Conservation (phyloP, 64 coral and sea anemone species). For the Platygyra sinensis region DNA sequence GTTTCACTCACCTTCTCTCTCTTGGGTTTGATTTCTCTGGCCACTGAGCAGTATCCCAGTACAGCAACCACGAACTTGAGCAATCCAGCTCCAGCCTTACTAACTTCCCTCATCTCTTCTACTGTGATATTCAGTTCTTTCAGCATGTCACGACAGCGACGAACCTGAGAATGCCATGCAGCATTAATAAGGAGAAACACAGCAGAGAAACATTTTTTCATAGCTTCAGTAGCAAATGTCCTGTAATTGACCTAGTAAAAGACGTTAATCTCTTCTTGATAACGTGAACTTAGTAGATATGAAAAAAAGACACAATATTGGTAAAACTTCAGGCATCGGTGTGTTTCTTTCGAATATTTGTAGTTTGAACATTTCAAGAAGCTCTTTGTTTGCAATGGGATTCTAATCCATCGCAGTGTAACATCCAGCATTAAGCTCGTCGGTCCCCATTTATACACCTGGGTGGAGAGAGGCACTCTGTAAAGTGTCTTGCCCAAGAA, state of each 20-base stretch:
- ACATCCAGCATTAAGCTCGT: too few species aligned
- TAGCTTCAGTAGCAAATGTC: too few species aligned
- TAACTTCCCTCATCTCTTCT: slow-evolving; percentile 97
- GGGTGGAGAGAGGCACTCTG: too few species aligned
- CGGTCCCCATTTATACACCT: too few species aligned
- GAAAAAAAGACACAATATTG: too few species aligned
- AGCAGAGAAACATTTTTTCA: too few species aligned
- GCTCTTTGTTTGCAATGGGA: too few species aligned
- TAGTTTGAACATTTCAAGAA: neutral
- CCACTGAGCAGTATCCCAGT: slow-evolving; percentile 95
- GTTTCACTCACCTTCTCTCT: slow-evolving; percentile 84
- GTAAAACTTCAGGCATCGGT: neutral
- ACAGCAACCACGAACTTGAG: slow-evolving; percentile 97
- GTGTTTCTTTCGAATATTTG: neutral
- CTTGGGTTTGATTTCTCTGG: slow-evolving; percentile 97
- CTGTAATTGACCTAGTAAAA: too few species aligned
- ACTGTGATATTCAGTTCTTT: slow-evolving; percentile 92
- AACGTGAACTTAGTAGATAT: too few species aligned
- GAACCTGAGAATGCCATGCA: slow-evolving; percentile 43
- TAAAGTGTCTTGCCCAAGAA: too few species aligned
- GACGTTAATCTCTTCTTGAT: too few species aligned
- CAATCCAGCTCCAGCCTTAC: slow-evolving; percentile 83
- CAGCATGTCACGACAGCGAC: slow-evolving; percentile 82
- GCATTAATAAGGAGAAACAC: neutral
- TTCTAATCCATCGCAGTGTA: too few species aligned